Percentiles rank a stretch among this genome's conserved stretches.
Conservation (phyloP, 1,140 invertebrate species). For the Agrilus planipennis region DNA sequence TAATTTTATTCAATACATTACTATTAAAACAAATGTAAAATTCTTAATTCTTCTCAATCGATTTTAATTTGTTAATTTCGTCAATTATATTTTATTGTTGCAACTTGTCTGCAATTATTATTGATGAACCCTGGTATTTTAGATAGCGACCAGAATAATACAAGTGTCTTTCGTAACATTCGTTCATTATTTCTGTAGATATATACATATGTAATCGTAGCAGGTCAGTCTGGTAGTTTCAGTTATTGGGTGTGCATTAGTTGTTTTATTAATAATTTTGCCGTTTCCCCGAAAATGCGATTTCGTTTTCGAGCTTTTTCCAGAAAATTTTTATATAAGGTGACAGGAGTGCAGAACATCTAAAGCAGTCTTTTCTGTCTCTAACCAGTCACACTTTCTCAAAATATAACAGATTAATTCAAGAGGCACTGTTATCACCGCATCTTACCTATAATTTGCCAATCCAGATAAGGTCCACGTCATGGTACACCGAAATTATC, state of each 20-base stretch:
- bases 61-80: not conserved
- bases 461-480: too few species aligned
- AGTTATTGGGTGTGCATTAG: slow-evolving; percentile 21
- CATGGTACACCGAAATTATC: too few species aligned
- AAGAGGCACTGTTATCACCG: too few species aligned
- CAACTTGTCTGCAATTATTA: not conserved
- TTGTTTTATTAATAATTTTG: slow-evolving; percentile 30
- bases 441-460: too few species aligned
- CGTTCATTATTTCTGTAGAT: too few species aligned
- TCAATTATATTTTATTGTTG: not conserved
- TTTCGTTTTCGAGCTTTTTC: slow-evolving; percentile 33
- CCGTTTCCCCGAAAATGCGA: slow-evolving; percentile 24
- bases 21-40: not conserved
- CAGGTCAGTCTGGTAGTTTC: not conserved
- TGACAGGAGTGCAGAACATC: slow-evolving; percentile 27
- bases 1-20: not conserved
- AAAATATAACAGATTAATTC: too few species aligned
- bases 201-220: slow-evolving; percentile 1
- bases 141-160: not conserved
- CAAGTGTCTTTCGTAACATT: too few species aligned
- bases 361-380: slow-evolving; percentile 15
- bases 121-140: not conserved
- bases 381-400: too few species aligned
- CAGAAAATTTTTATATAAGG: slow-evolving; percentile 35
- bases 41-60: not conserved